phyloP scores from a whole-genome alignment of 2,113 vertebrate genomes.

The Lamprotornis superbus region DNA sequence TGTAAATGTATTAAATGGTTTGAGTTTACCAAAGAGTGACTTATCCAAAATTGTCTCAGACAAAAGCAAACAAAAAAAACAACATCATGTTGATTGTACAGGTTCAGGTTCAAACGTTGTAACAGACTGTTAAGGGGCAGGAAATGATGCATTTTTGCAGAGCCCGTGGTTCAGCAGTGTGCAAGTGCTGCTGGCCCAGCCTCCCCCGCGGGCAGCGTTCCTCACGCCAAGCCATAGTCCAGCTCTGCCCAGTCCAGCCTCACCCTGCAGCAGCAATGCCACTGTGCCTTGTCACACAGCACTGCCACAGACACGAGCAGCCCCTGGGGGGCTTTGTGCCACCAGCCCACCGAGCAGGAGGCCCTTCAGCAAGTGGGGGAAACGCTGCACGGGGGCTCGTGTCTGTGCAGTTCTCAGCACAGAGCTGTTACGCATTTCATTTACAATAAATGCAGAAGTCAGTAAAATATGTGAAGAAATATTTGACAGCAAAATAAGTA shows the following conservation, averaged over 20 bases:
- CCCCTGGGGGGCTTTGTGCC: slow-evolving; percentile 28
- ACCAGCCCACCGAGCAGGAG: not conserved
- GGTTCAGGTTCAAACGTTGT: slow-evolving; percentile 73
- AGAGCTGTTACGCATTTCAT: slow-evolving; percentile 68
- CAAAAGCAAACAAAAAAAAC: slow-evolving; percentile 52
- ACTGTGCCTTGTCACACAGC: slow-evolving; percentile 73
- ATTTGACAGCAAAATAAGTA: slow-evolving; percentile 68
- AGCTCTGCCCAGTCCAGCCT: slow-evolving; percentile 39
- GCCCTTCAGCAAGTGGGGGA: slow-evolving; percentile 1
- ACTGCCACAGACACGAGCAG: slow-evolving; percentile 4
- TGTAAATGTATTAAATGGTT: slow-evolving; percentile 75
- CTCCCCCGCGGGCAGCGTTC: slow-evolving; percentile 58
- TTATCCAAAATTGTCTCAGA: slow-evolving; percentile 83
- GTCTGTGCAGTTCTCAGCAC: not conserved
- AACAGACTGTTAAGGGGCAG: slow-evolving; percentile 70
- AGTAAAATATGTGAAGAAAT: slow-evolving; percentile 68
- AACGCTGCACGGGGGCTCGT: not conserved
- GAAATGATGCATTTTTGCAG: slow-evolving; percentile 26
- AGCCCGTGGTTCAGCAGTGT: not conserved
- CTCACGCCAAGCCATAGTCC: slow-evolving; percentile 77
- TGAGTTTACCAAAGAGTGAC: slow-evolving; percentile 86
- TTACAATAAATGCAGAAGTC: slow-evolving; percentile 74
- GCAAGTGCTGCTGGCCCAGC: slow-evolving; percentile 16
- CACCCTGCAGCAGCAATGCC: slow-evolving; percentile 50
- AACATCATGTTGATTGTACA: slow-evolving; percentile 76